Conservation (phyloP, 2,113 vertebrate species). For the Ursus arctos region DNA sequence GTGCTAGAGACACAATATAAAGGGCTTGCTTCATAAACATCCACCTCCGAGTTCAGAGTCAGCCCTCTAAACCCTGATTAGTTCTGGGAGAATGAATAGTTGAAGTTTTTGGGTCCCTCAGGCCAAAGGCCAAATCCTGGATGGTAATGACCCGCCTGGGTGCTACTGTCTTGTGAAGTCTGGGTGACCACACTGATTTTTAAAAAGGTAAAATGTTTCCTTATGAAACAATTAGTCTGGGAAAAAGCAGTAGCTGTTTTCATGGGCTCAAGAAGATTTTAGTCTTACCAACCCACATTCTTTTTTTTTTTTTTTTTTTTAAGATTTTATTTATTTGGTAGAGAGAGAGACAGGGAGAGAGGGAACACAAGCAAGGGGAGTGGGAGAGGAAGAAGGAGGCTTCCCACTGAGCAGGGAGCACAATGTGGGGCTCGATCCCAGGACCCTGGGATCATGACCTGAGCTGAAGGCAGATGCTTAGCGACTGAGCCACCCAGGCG, state of each 20-base stretch:
- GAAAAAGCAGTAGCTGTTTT: not conserved
- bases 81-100: not conserved
- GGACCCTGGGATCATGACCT: too few species aligned
- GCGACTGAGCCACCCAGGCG: too few species aligned
- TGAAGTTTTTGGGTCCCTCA: not conserved
- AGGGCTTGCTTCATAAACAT: not conserved
- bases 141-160: not conserved
- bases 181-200: not conserved
- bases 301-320: too few species aligned
- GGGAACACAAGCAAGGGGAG: too few species aligned
- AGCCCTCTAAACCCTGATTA: not conserved
- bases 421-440: too few species aligned
- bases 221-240: not conserved
- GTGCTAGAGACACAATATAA: conserved; percentile 63
- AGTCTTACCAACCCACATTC: not conserved
- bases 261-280: not conserved
- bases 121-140: not conserved
- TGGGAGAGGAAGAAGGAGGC: too few species aligned
- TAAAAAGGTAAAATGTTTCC: not conserved
- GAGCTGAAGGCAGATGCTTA: too few species aligned
- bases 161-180: not conserved
- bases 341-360: too few species aligned
- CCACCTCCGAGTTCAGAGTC: not conserved
- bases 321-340: too few species aligned
- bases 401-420: too few species aligned